phyloP scores from a whole-genome alignment of 2,113 vertebrate species.

The Pelusios castaneus region DNA sequence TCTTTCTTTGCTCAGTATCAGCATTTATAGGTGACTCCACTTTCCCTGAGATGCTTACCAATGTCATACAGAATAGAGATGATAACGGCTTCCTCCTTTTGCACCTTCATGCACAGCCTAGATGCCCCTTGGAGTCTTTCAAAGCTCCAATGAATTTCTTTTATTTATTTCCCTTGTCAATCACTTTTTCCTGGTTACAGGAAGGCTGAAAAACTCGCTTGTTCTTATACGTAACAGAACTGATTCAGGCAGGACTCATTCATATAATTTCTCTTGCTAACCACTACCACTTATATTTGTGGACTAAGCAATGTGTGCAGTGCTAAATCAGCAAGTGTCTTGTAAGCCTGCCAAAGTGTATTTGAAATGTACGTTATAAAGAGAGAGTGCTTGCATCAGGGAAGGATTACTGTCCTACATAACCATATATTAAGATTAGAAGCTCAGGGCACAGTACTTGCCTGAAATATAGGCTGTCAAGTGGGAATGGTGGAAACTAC shows the following conservation, averaged over 20 bases:
- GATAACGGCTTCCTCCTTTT: slow-evolving; percentile 60
- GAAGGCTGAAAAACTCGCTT: slow-evolving; percentile 4
- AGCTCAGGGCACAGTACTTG: not conserved
- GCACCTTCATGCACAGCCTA: slow-evolving; percentile 62
- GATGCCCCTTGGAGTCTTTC: slow-evolving; percentile 72
- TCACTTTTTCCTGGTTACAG: slow-evolving; percentile 59
- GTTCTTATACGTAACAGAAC: slow-evolving; percentile 20
- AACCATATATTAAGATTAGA: not conserved
- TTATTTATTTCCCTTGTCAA: slow-evolving; percentile 65
- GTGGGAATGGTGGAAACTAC: not conserved
- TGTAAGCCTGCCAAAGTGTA: not conserved
- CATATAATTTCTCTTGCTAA: slow-evolving; percentile 56
- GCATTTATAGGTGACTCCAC: not conserved
- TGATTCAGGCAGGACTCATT: slow-evolving; percentile 61
- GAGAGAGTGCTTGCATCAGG: not conserved
- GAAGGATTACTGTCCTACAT: slow-evolving; percentile 11
- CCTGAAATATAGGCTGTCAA: not conserved
- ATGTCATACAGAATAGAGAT: slow-evolving; percentile 39
- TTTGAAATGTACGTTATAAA: not conserved
- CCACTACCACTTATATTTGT: slow-evolving; percentile 13
- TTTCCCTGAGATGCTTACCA: not conserved
- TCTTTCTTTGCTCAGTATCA: not conserved
- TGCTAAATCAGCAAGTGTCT: slow-evolving; percentile 45
- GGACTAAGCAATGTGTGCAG: not conserved
- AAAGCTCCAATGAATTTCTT: slow-evolving; percentile 53